These are phyloP conservation scores for Drosophila algonquin DNA, from an alignment of 2,888 invertebrate species.

Conservation along the genomic window DNA sequence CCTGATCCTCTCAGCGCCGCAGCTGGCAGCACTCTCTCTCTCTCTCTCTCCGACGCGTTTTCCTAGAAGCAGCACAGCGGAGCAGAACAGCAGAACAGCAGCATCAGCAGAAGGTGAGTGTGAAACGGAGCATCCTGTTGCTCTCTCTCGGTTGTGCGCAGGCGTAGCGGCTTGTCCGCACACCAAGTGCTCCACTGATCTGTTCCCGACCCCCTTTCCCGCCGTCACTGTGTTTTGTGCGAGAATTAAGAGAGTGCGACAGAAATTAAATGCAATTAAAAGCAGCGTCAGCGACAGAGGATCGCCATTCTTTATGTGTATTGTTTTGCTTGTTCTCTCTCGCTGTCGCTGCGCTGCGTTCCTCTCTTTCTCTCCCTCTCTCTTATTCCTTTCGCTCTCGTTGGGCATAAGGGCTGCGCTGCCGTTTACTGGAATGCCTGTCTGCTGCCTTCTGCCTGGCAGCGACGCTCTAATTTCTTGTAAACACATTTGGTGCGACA, in stretches of 20 bases:
- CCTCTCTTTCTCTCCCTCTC: neutral
- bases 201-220: neutral
- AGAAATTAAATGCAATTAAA: neutral
- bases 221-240: neutral
- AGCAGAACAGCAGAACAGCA: neutral
- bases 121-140: conserved; percentile 19
- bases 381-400: neutral
- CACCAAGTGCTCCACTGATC: neutral
- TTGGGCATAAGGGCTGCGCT: neutral
- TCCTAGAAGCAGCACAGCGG: conserved; percentile 5
- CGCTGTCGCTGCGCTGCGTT: neutral
- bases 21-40: conserved; percentile 53
- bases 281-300: neutral
- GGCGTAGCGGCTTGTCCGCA: neutral
- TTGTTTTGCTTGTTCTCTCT: neutral
- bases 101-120: conserved; percentile 41
- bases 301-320: neutral
- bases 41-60: conserved; percentile 4
- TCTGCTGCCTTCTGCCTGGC: neutral
- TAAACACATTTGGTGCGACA: neutral
- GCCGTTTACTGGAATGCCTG: neutral
- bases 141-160: conserved; percentile 17
- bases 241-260: neutral
- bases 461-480: neutral
- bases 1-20: conserved; percentile 44